Evolutionary conservation across 2,797 vertebrate genomes (phyloP).

Genomic region (Sebastes melanostomus): DNA sequence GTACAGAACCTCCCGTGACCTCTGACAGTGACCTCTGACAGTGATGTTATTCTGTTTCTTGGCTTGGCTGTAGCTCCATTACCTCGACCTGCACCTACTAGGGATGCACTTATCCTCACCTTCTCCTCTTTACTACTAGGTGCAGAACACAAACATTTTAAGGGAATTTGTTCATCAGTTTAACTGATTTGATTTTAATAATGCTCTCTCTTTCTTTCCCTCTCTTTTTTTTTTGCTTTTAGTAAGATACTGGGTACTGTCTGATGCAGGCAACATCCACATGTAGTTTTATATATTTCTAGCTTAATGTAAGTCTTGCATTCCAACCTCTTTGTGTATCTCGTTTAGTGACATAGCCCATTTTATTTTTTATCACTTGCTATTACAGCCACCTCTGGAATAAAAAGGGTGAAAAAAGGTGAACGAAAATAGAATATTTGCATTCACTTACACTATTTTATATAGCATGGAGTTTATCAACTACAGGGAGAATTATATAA

Average conservation of each 20-base stretch:
- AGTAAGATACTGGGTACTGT: constrained; percentile 74
- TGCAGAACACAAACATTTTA: constrained; percentile 72
- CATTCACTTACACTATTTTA: constrained; percentile 82
- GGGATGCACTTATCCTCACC: constrained; percentile 82
- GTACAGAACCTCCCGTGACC: not conserved
- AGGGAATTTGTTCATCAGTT: constrained; percentile 76
- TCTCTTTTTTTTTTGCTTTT: constrained; percentile 62
- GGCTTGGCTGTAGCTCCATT: constrained; percentile 63
- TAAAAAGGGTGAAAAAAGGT: constrained; percentile 66
- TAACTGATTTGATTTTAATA: constrained; percentile 60
- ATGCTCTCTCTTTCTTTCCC: constrained; percentile 32
- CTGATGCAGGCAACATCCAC: constrained; percentile 70
- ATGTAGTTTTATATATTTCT: constrained; percentile 83
- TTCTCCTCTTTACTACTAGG: constrained; percentile 74
- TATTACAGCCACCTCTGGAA: constrained; percentile 78
- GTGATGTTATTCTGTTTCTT: constrained; percentile 29
- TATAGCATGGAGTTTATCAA: constrained; percentile 79
- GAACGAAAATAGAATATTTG: constrained; percentile 73
- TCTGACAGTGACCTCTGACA: constrained; percentile 6
- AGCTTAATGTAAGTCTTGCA: constrained; percentile 85
- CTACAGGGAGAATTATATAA: constrained; percentile 83
- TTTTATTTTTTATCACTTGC: constrained; percentile 77
- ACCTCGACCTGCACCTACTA: constrained; percentile 78
- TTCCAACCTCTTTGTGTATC: constrained; percentile 86
- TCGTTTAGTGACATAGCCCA: constrained; percentile 79